phyloP scores from a whole-genome alignment of 2,113 vertebrate species.

The Poecile atricapillus region DNA sequence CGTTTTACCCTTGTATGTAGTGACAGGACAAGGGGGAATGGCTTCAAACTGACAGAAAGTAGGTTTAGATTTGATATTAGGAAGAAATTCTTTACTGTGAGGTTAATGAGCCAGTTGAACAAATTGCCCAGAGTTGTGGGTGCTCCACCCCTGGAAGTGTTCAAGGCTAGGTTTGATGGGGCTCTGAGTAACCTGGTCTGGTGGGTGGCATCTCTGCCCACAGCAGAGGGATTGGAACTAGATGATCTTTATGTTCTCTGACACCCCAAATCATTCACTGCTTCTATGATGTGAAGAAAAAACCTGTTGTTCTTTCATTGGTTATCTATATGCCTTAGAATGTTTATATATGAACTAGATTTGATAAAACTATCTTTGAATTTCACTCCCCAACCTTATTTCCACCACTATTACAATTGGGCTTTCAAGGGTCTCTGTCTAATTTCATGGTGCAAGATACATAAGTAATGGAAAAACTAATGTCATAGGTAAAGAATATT shows the following conservation, averaged over 20 bases:
- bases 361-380: not conserved
- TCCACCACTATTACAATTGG: not conserved
- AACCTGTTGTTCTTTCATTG: not conserved
- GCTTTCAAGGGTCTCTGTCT: not conserved
- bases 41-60: not conserved
- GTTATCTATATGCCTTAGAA: not conserved
- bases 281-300: not conserved
- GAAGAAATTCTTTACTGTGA: not conserved
- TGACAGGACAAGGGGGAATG: not conserved
- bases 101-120: not conserved
- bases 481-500: not conserved
- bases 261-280: not conserved
- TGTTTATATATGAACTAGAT: not conserved
- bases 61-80: not conserved
- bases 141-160: fast-evolving
- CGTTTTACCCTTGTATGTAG: not conserved
- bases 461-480: not conserved
- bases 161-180: not conserved
- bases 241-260: not conserved
- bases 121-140: not conserved
- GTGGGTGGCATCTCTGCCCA: not conserved
- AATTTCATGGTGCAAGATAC: not conserved
- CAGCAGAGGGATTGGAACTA: not conserved
- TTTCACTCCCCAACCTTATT: not conserved
- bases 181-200: not conserved